Conservation (phyloP, 2,888 invertebrate genomes). For the Acleris emargana region DNA sequence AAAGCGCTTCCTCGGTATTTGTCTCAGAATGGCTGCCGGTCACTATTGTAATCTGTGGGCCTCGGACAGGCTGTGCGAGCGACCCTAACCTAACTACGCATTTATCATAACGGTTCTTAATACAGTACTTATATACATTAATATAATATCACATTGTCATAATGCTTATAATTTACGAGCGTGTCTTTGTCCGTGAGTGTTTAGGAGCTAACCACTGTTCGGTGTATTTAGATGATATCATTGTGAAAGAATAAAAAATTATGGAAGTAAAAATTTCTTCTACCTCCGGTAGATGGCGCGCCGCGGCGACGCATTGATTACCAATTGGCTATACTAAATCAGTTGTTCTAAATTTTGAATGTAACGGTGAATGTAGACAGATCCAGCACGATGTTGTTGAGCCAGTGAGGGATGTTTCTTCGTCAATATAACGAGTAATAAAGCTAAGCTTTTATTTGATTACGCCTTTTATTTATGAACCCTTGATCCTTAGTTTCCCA, state of each 20-base stretch:
- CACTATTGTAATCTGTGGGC: constrained; percentile 83
- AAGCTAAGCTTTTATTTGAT: constrained; percentile 90
- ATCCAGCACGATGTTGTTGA: constrained; percentile 76
- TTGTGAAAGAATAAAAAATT: constrained; percentile 67
- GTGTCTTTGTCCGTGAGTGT: constrained; percentile 84
- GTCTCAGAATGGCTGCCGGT: constrained; percentile 79
- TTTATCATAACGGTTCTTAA: constrained; percentile 81
- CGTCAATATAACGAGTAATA: constrained; percentile 89
- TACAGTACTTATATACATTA: constrained; percentile 81
- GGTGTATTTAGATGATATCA: constrained; percentile 76
- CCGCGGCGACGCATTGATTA: constrained; percentile 58
- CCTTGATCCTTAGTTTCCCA: background rate
- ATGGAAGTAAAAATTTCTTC: constrained; percentile 48
- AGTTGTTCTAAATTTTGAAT: constrained; percentile 76
- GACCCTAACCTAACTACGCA: constrained; percentile 80
- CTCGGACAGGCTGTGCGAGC: constrained; percentile 70
- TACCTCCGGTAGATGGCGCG: constrained; percentile 42
- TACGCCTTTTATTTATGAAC: constrained; percentile 66
- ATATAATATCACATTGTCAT: constrained; percentile 84
- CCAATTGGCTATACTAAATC: constrained; percentile 71
- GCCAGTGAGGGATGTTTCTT: constrained; percentile 83
- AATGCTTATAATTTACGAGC: constrained; percentile 84
- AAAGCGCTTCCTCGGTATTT: constrained; percentile 79
- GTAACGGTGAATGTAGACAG: constrained; percentile 60
- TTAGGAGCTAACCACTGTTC: constrained; percentile 80